Conservation (phyloP, 2,888 invertebrate species). For the Nowickia ferox region DNA sequence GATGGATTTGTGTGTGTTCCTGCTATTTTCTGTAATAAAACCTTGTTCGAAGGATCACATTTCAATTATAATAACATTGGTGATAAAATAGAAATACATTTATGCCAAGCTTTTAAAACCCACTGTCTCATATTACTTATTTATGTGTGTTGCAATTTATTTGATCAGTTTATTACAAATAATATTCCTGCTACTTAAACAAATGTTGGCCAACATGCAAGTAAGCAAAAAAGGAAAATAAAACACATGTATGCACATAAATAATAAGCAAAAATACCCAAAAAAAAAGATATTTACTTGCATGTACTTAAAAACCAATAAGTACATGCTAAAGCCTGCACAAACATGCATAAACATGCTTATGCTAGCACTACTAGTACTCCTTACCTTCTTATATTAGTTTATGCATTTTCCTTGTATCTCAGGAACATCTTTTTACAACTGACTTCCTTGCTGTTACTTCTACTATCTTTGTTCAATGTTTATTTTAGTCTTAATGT, state of each 20-base stretch:
- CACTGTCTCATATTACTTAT: conserved; percentile 17
- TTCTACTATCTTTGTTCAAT: conserved; percentile 28
- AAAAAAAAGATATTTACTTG: conserved; percentile 50
- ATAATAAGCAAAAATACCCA: conserved; percentile 23
- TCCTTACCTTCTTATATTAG: conserved; percentile 34
- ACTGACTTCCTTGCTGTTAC: conserved; percentile 30
- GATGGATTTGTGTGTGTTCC: no score
- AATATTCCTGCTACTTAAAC: conserved; percentile 57
- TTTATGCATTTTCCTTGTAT: conserved; percentile 19
- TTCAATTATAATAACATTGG: background rate
- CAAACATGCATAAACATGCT: conserved; percentile 14
- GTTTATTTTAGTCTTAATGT: conserved; percentile 66
- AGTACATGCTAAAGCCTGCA: conserved; percentile 6
- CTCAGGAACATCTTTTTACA: conserved; percentile 13
- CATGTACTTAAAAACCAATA: conserved; percentile 29
- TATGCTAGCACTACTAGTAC: background rate
- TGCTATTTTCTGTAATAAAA: no score
- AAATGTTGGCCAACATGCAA: conserved; percentile 44
- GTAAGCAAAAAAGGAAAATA: background rate
- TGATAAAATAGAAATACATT: background rate
- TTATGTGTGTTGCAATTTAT: conserved; percentile 40
- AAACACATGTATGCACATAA: background rate
- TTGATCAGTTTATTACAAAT: conserved; percentile 62
- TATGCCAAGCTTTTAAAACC: background rate
- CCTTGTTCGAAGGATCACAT: background rate